Base-by-base conservation (phyloP, 2,888 invertebrate genomes). In the Ormyrus labotus region DNA sequence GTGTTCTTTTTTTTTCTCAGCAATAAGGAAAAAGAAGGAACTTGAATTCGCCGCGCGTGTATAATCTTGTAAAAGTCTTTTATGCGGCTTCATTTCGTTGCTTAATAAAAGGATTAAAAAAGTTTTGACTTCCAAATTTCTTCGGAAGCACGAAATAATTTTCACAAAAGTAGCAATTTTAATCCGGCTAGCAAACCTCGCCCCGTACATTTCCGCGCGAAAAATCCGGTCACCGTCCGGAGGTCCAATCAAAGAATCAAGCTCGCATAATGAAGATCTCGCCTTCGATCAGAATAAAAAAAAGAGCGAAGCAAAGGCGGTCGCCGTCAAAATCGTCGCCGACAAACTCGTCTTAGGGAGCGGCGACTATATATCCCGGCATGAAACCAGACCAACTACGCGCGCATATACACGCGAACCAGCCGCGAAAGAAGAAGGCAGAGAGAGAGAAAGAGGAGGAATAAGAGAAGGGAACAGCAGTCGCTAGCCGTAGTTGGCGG, bases 401-500 rank as follows among this genome's bases (percentile, higher is more conserved):
- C 19, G 19, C 19, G 19, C 19, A 1, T 19, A 19, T 19, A 19
- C 19, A 19, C 19, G 19, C 19, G 19, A 19, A 19, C 19, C 19
- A 19, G 45, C 51, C 8, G 45, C 13, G 8, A 6, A 47, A 48
- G 11, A 45, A 10, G 51, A 50, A 4, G 53, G 13, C 19, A 50
- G 10, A 60, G 50, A 55, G 48, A 8, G 7, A 45, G 53, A 60
- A 5, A 45, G 58, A 51, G 70, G 70, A 61, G 61, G 55, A 65
- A 68, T 72, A 34, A 73, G 77, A 73, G 68, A 73, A 65, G 53
- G 65, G 58, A 8, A n/a, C 10, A 63, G 60, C 10, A 55, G 50
- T 58, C 34, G 61, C 72, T 67, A 53, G 13, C 19, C 50, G 45
- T 65, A n/a, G 64, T 51, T 51, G 57, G 70, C 19, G 19, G 19